phyloP scores from a whole-genome alignment of 2,888 invertebrate species.

The Tenthredo scrophulariae region DNA sequence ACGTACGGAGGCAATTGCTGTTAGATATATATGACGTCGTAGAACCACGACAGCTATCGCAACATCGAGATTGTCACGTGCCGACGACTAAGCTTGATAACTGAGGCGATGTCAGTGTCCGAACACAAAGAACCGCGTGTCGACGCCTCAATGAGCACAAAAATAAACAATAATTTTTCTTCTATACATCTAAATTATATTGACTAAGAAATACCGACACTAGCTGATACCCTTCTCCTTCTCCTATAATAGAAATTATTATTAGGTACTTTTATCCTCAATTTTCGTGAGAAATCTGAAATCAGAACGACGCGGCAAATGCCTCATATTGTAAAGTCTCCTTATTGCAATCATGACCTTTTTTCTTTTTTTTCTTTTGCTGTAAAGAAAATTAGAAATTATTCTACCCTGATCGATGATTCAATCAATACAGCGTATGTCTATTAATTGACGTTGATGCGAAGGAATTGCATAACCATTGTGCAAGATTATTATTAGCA shows the following conservation, averaged over 20 bases:
- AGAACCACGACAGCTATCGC: conserved; percentile 22
- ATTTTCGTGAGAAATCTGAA: no score
- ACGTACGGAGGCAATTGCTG: background rate
- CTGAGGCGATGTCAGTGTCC: conserved; percentile 68
- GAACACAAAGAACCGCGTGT: conserved; percentile 62
- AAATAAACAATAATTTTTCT: conserved; percentile 28
- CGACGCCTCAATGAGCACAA: background rate
- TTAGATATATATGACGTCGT: conserved; percentile 31
- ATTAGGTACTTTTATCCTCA: no score
- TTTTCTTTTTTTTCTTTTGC: background rate
- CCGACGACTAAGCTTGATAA: conserved; percentile 60
- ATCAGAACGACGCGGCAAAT: background rate
- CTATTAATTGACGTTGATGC: background rate
- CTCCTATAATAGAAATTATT: no score
- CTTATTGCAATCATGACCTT: background rate
- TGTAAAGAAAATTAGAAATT: background rate
- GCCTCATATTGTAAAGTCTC: background rate
- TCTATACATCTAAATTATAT: background rate
- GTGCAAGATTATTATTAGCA: background rate
- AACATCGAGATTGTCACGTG: conserved; percentile 47
- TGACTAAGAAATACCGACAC: background rate
- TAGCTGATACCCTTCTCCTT: background rate
- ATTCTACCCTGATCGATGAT: background rate
- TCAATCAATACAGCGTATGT: background rate
- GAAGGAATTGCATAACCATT: background rate